Conservation (phyloP, 2,797 vertebrate genomes). For the Hydrophis major region DNA sequence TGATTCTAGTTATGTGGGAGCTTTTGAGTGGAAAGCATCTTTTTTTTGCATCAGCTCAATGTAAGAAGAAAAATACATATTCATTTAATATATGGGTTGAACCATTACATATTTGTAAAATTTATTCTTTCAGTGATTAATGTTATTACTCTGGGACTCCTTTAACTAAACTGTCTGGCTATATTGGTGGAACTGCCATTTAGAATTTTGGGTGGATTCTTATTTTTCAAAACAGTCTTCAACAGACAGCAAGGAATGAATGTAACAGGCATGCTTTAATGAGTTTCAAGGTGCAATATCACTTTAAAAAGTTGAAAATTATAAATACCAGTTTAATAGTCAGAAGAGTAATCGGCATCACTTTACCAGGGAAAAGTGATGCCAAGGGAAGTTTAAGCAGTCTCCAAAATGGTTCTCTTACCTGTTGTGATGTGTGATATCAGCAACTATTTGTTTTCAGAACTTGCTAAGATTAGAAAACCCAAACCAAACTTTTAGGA, state of each 20-base stretch:
- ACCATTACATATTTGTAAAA: neutral
- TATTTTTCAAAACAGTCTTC: neutral
- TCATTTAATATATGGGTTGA: conserved; percentile 9
- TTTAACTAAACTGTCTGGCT: neutral
- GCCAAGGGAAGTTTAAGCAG: neutral
- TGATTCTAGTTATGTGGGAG: neutral
- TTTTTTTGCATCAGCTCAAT: neutral
- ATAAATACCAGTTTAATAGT: neutral
- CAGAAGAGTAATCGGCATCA: neutral
- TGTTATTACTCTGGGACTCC: conserved; percentile 8
- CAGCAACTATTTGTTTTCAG: neutral
- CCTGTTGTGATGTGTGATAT: neutral
- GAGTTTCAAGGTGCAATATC: neutral
- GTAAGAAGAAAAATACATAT: conserved; percentile 5
- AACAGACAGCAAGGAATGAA: neutral
- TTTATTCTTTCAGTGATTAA: conserved; percentile 1
- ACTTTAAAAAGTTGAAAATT: neutral
- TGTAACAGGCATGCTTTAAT: neutral
- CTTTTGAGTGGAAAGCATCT: neutral
- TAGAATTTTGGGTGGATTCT: neutral
- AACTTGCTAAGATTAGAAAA: neutral
- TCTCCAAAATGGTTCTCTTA: neutral
- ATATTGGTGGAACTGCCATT: neutral
- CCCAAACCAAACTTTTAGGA: neutral
- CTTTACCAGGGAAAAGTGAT: neutral